Evolutionary conservation across 2,113 vertebrate genomes (phyloP).

Genomic region (Todiramphus chloris): DNA sequence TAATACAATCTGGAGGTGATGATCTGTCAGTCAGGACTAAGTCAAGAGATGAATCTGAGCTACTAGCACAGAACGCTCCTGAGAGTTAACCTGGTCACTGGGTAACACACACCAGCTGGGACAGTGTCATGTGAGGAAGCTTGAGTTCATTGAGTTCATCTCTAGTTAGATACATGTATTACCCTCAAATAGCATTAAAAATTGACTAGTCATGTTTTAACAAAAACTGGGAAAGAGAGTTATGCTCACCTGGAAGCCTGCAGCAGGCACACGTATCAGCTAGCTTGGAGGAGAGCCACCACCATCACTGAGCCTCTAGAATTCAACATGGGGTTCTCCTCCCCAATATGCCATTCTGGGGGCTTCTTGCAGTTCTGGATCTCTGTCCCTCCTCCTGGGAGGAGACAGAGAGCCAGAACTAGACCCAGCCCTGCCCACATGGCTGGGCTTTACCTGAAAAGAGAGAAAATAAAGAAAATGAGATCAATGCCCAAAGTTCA

Average conservation of each 20-base stretch:
- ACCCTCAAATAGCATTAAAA: background rate
- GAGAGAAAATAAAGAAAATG: background rate
- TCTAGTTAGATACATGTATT: fast-evolving
- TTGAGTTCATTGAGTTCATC: background rate
- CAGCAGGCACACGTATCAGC: conserved; percentile 89
- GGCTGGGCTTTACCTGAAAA: conserved; percentile 66
- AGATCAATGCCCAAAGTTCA: background rate
- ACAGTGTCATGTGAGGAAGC: background rate
- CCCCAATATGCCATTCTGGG: conserved; percentile 82
- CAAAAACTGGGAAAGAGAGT: fast-evolving
- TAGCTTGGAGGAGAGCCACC: conserved; percentile 91
- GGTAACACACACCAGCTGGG: background rate
- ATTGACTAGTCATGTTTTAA: background rate
- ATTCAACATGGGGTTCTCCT: conserved; percentile 82
- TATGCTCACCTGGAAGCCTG: conserved; percentile 87
- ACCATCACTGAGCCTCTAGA: conserved; percentile 82
- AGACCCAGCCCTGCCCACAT: conserved; percentile 89
- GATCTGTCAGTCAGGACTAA: background rate
- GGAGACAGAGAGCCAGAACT: conserved; percentile 88
- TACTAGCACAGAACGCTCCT: background rate
- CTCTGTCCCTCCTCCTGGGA: conserved; percentile 83
- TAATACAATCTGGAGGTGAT: background rate
- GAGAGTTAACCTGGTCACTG: background rate
- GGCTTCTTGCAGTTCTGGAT: conserved; percentile 81
- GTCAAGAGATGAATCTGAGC: background rate